These are phyloP conservation scores for Asarcornis scutulata DNA, from an alignment of 2,113 vertebrate species.

Conservation along the genomic window DNA sequence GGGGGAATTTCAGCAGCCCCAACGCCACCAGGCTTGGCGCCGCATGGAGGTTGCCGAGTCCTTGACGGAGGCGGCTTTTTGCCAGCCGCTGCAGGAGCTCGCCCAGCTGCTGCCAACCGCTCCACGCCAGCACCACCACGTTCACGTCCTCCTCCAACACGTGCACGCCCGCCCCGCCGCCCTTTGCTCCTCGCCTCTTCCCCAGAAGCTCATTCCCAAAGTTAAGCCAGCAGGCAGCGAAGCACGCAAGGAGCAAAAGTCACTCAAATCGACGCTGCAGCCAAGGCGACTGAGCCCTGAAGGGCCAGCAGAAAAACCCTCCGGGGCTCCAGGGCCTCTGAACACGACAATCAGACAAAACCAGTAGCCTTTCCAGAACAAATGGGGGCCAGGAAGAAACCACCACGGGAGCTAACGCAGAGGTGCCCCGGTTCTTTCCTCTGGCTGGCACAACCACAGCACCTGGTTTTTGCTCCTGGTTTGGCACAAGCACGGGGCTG, in stretches of 20 bases:
- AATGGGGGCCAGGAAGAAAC: background rate
- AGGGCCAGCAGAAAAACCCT: background rate
- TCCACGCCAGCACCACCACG: background rate
- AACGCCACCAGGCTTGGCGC: too few species aligned
- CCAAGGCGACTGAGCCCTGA: background rate
- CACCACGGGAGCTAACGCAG: background rate
- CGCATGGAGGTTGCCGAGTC: too few species aligned
- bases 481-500: rapidly evolving
- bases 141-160: rapidly evolving
- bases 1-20: background rate
- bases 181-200: background rate
- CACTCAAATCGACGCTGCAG: rapidly evolving
- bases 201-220: background rate
- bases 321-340: background rate
- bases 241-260: rapidly evolving
- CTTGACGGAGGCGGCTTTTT: rapidly evolving
- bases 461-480: background rate
- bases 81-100: background rate
- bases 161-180: rapidly evolving
- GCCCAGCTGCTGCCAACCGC: rapidly evolving
- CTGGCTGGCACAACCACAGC: background rate
- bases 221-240: background rate
- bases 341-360: background rate
- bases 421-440: background rate
- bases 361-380: background rate